Percentiles rank a stretch among this genome's conserved stretches.
Conservation (phyloP, 2,888 invertebrate species). For the Phlogophora meticulosa region DNA sequence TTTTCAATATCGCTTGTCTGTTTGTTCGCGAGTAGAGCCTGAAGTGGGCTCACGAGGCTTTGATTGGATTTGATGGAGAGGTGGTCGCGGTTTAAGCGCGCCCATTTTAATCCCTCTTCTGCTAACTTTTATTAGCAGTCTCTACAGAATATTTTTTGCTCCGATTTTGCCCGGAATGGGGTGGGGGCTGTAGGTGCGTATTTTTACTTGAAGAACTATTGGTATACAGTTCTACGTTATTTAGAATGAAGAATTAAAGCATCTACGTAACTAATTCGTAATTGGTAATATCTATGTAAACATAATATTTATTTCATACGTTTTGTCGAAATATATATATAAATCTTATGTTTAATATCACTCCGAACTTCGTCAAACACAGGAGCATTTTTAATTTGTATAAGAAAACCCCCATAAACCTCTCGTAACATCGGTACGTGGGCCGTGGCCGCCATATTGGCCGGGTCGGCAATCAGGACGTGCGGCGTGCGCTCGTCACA, state of each 20-base stretch:
- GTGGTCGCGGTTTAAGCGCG: constrained; percentile 20
- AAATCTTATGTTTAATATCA: neutral
- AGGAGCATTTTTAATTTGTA: constrained; percentile 22
- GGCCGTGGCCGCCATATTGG: constrained; percentile 20
- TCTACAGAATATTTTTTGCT: constrained; percentile 13
- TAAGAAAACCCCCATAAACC: constrained; percentile 10
- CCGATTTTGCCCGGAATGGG: neutral
- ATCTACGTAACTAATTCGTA: no score
- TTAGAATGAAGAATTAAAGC: no score
- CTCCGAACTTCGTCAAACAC: neutral
- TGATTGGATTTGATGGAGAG: constrained; percentile 45
- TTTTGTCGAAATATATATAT: no score
- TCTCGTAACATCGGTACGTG: constrained; percentile 9
- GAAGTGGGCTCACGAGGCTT: constrained; percentile 26
- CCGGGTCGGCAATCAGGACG: constrained; percentile 21
- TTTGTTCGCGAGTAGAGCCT: constrained; percentile 28
- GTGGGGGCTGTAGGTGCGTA: neutral
- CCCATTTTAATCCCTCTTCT: constrained; percentile 23
- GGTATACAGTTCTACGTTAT: no score
- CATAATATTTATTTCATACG: no score
- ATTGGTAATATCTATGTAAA: no score
- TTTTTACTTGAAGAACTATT: neutral
- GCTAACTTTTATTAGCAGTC: neutral
- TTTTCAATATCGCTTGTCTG: constrained; percentile 70
- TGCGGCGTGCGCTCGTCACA: constrained; percentile 11